phyloP scores from a whole-genome alignment of 2,797 vertebrate species.

The Peromyscus melanophrys region DNA sequence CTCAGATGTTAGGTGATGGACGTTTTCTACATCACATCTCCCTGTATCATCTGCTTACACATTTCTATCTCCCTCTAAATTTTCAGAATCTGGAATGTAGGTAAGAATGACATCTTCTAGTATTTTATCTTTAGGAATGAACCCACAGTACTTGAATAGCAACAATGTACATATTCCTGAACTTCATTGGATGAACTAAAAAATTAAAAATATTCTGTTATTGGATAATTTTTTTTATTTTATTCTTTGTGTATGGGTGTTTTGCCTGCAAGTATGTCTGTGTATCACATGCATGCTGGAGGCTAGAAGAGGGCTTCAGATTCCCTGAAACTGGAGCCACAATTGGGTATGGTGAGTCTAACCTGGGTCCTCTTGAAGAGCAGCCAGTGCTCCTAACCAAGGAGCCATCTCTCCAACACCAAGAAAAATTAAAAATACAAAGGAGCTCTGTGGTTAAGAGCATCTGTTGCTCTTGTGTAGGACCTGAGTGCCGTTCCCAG shows the following conservation, averaged over 20 bases:
- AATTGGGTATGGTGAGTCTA: background rate
- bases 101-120: background rate
- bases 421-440: background rate
- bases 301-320: background rate
- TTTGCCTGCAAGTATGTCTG: background rate
- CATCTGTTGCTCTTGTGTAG: background rate
- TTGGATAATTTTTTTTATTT: background rate
- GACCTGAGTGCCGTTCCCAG: background rate
- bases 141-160: background rate
- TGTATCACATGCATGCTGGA: background rate
- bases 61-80: background rate
- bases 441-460: background rate
- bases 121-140: background rate
- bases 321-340: background rate
- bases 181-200: background rate
- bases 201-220: slow-evolving; percentile 14
- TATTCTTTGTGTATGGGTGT: background rate
- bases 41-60: background rate
- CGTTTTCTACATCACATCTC: background rate
- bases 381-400: background rate
- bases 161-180: slow-evolving; percentile 15
- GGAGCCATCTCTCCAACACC: background rate
- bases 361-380: background rate
- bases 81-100: background rate
- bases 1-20: background rate